Conservation (phyloP, 2,888 invertebrate species). For the Desoria tigrina region DNA sequence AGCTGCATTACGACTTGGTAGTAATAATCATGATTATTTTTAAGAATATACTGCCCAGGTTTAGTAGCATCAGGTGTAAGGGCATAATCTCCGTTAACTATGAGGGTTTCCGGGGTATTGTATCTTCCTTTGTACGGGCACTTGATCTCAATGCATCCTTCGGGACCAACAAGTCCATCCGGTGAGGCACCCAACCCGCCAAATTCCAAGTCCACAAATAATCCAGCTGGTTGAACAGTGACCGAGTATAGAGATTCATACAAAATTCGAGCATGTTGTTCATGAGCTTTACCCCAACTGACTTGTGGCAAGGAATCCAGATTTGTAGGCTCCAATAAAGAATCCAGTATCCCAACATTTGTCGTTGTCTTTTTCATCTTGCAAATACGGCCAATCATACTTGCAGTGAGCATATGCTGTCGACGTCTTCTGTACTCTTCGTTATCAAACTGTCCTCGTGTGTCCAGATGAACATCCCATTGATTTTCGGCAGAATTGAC, state of each 20-base stretch:
- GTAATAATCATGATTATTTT: background rate
- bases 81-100: background rate
- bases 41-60: background rate
- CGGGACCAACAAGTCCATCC: background rate
- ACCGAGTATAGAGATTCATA: background rate
- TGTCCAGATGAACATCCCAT: constrained; percentile 3
- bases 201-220: background rate
- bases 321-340: background rate
- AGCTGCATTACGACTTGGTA: constrained; percentile 4
- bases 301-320: background rate
- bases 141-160: constrained; percentile 1
- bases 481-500: background rate
- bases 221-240: background rate
- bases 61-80: no score
- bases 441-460: background rate
- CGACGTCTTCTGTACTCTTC: background rate
- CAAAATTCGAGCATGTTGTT: background rate
- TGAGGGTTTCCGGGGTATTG: background rate
- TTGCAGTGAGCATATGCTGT: background rate
- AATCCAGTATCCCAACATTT: background rate
- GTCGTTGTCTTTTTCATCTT: background rate
- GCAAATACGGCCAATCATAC: background rate
- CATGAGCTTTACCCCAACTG: background rate
- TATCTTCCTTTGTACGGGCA: background rate
- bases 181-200: background rate